Conservation (phyloP, 2,888 invertebrate species). For the Diloba caeruleocephala region DNA sequence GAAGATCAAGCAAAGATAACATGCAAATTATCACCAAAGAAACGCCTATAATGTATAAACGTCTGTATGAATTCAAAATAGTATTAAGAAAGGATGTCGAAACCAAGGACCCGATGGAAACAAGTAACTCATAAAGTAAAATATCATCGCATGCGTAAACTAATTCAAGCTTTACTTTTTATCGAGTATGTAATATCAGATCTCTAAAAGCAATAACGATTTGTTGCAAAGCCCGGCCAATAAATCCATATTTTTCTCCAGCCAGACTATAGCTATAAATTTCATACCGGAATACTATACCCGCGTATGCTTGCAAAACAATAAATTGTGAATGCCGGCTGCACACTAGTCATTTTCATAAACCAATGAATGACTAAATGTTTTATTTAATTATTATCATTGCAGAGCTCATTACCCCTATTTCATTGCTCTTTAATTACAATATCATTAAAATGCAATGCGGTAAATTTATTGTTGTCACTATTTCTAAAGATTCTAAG, state of each 20-base stretch:
- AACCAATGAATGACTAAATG: constrained; percentile 60
- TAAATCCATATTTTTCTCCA: constrained; percentile 82
- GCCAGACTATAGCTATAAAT: constrained; percentile 78
- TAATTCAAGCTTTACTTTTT: constrained; percentile 37
- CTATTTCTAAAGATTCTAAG: constrained; percentile 14
- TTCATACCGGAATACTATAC: constrained; percentile 71
- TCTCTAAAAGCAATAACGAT: constrained; percentile 70
- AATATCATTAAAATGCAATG: constrained; percentile 14
- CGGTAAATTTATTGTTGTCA: constrained; percentile 17
- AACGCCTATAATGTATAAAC: too few species aligned
- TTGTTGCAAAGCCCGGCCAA: constrained; percentile 71
- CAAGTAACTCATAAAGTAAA: too few species aligned
- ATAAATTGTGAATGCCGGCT: constrained; percentile 77
- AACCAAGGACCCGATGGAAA: too few species aligned
- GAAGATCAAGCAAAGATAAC: too few species aligned
- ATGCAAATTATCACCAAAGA: too few species aligned
- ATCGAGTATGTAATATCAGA: constrained; percentile 53
- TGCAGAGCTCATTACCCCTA: constrained; percentile 19
- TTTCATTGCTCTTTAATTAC: constrained; percentile 34
- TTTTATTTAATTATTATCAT: constrained; percentile 64
- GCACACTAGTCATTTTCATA: constrained; percentile 68
- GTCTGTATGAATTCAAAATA: too few species aligned
- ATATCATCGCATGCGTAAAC: constrained; percentile 19
- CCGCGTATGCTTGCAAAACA: constrained; percentile 78
- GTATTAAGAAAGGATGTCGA: too few species aligned